phyloP scores from a whole-genome alignment of 1,140 invertebrate species.

The Ganaspis sp. region DNA sequence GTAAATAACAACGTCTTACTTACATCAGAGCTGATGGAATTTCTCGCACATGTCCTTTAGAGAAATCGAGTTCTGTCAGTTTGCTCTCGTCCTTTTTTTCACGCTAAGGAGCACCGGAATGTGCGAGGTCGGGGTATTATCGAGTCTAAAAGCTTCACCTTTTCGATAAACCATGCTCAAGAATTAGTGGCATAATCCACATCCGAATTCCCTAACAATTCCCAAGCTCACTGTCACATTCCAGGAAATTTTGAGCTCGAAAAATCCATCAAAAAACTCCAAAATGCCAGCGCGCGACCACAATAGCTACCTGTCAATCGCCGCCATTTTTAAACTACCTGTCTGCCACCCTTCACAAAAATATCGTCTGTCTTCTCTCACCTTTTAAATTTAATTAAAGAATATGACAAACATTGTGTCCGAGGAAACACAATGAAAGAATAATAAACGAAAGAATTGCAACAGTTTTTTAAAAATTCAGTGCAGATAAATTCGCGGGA shows the following conservation, averaged over 20 bases:
- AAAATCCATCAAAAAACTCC: constrained; percentile 43
- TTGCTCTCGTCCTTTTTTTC: constrained; percentile 31
- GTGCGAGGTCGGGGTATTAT: constrained; percentile 25
- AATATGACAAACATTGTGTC: constrained; percentile 30
- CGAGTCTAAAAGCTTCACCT: background rate
- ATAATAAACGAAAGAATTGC: too few relatives aligned
- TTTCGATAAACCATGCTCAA: background rate
- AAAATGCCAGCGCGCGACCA: constrained; percentile 59
- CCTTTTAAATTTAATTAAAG: background rate
- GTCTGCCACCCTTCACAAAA: constrained; percentile 58
- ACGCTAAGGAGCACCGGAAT: constrained; percentile 38
- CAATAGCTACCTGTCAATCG: constrained; percentile 64
- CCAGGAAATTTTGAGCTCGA: constrained; percentile 22
- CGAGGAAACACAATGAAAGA: background rate
- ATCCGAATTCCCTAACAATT: background rate
- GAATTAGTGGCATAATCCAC: constrained; percentile 7
- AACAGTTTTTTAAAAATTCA: background rate
- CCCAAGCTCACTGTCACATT: background rate
- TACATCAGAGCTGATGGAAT: constrained; percentile 24
- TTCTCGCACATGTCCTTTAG: constrained; percentile 34
- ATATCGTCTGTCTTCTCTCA: constrained; percentile 49
- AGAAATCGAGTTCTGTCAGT: constrained; percentile 33
- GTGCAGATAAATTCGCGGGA: background rate
- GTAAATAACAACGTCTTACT: constrained; percentile 2
- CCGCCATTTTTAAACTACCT: constrained; percentile 71